Percentiles rank a stretch among this genome's conserved stretches.
These are phyloP conservation scores for Oscheius sp. DNA, from an alignment of 2,888 invertebrate genomes.

Conservation along the genomic window DNA sequence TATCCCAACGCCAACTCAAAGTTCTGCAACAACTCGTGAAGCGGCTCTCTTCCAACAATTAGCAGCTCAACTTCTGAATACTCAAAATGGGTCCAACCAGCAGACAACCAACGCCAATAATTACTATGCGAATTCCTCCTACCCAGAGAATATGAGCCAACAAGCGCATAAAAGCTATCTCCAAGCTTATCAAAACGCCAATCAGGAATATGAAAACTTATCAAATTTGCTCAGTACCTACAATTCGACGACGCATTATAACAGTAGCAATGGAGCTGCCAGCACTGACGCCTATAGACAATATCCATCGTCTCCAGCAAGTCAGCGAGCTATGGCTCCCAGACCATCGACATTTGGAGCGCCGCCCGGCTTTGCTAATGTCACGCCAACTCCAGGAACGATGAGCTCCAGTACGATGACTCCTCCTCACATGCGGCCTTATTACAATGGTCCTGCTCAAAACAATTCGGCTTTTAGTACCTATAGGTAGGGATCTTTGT, in stretches of 20 bases:
- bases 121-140: constrained; percentile 44
- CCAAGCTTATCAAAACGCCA: constrained; percentile 33
- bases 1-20: background rate
- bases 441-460: background rate
- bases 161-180: constrained; percentile 21
- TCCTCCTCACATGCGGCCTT: constrained; percentile 17
- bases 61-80: constrained; percentile 49
- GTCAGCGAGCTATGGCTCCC: constrained; percentile 1
- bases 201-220: constrained; percentile 26
- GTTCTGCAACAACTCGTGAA: constrained; percentile 5
- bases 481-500: background rate
- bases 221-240: constrained; percentile 28
- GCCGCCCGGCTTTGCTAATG: constrained; percentile 33
- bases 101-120: background rate
- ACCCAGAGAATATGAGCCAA: constrained; percentile 30
- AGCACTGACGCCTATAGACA: constrained; percentile 2
- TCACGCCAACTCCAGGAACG: constrained; percentile 13
- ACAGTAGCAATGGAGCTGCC: background rate
- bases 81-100: constrained; percentile 24
- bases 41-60: constrained; percentile 30
- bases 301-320: background rate
- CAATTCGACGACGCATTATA: constrained; percentile 7
- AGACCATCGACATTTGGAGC: constrained; percentile 24
- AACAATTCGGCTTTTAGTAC: constrained; percentile 13
- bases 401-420: constrained; percentile 17